Evolutionary conservation across 2,113 vertebrate species (phyloP).

Genomic region (Ariopsis seemanni): DNA sequence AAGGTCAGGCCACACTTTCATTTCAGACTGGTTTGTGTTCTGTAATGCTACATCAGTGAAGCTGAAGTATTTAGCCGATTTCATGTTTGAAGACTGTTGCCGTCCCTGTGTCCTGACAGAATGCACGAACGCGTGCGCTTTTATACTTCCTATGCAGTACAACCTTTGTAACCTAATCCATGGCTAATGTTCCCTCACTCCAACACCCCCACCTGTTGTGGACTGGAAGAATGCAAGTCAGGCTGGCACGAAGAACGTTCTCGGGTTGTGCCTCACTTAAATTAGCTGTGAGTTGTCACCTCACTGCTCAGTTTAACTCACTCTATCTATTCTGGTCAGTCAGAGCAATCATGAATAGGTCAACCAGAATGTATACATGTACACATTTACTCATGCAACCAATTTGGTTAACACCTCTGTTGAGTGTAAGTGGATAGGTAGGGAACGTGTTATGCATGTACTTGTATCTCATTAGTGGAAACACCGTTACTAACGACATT

Average conservation of each 20-base stretch:
- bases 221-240: conserved; percentile 51
- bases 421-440: background rate
- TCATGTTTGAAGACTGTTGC: background rate
- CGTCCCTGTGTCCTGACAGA: background rate
- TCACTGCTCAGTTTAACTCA: conserved; percentile 28
- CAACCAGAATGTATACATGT: conserved; percentile 1
- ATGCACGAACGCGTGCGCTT: conserved; percentile 8
- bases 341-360: conserved; percentile 16
- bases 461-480: background rate
- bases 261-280: conserved; percentile 29
- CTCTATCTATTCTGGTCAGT: background rate
- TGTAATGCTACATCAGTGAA: background rate
- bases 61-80: conserved; percentile 24
- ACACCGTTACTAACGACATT: background rate
- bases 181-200: conserved; percentile 26
- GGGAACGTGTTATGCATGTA: background rate
- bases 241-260: conserved; percentile 22
- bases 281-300: conserved; percentile 25
- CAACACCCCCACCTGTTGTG: conserved; percentile 57
- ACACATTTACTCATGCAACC: background rate
- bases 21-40: background rate
- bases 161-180: conserved; percentile 28
- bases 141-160: conserved; percentile 2
- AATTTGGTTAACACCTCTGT: background rate
- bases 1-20: background rate